Conservation (phyloP, 2,797 vertebrate species). For the Neosilurus hyrtlii region DNA sequence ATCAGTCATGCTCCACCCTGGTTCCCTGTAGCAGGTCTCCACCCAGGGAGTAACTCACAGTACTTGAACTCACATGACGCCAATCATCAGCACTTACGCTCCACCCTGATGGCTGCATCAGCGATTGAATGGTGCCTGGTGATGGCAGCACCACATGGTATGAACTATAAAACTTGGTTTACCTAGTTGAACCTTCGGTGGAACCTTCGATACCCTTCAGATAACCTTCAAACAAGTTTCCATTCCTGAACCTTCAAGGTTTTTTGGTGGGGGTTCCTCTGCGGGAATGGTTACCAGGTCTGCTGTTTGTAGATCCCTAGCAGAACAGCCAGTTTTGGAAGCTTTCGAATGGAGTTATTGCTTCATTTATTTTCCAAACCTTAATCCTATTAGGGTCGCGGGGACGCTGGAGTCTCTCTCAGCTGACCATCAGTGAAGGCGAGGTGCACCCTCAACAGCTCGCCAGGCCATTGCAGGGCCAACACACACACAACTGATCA, state of each 20-base stretch:
- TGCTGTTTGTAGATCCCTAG: not conserved
- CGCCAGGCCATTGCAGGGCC: no score
- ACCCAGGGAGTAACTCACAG: not conserved
- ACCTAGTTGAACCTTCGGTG: no score
- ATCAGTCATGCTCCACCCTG: not conserved
- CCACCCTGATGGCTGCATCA: not conserved
- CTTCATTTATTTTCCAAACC: no score
- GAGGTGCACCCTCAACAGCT: no score
- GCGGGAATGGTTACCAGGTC: not conserved
- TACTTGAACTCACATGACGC: not conserved
- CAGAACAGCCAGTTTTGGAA: not conserved
- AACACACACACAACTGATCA: no score
- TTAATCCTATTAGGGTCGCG: no score
- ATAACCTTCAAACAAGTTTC: not conserved
- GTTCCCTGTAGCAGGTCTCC: not conserved
- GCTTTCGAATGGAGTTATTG: not conserved
- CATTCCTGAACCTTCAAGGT: not conserved
- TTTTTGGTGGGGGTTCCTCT: not conserved
- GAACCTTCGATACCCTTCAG: not conserved
- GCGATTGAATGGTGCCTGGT: not conserved
- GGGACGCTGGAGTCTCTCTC: no score
- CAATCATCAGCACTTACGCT: not conserved
- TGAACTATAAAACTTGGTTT: not conserved
- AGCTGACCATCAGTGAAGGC: no score
- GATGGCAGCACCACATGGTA: not conserved